A percentile compares a stretch with the other conserved stretches of the same genome.
These are phyloP conservation scores for Epirrhoe tristata DNA, from an alignment of 2,888 invertebrate species.

Conservation along the genomic window DNA sequence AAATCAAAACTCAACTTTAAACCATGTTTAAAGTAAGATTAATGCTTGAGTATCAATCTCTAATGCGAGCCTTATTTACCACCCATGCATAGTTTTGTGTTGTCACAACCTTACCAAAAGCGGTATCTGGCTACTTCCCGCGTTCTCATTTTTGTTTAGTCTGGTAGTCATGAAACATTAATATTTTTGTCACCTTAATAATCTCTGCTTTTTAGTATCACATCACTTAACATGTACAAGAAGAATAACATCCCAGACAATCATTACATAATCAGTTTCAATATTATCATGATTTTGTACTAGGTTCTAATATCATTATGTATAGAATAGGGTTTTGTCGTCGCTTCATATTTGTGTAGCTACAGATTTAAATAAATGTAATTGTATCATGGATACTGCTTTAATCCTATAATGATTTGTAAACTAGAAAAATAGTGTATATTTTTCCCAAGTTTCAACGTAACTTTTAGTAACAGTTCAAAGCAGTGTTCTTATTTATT, in stretches of 20 bases:
- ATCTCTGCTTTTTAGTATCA: slow-evolving; percentile 5
- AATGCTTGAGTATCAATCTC: too few species aligned
- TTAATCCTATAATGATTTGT: slow-evolving; percentile 39
- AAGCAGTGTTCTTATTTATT: slow-evolving; percentile 54
- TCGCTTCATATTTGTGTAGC: slow-evolving; percentile 71
- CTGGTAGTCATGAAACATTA: not conserved
- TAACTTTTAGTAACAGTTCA: slow-evolving; percentile 38
- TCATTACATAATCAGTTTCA: slow-evolving; percentile 9
- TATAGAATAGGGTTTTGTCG: slow-evolving; percentile 42
- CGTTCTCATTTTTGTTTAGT: not conserved
- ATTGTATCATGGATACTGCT: slow-evolving; percentile 61
- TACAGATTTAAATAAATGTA: slow-evolving; percentile 45
- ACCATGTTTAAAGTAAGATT: too few species aligned
- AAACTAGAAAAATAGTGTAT: slow-evolving; percentile 3
- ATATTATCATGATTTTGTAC: slow-evolving; percentile 9
- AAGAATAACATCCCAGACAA: slow-evolving; percentile 5
- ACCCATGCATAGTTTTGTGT: not conserved
- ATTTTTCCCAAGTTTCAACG: slow-evolving; percentile 4
- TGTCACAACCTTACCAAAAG: not conserved
- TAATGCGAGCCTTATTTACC: not conserved
- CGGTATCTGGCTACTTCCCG: not conserved
- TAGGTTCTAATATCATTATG: slow-evolving; percentile 1
- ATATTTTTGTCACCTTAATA: not conserved
- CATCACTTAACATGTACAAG: not conserved
- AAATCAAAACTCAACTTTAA: too few species aligned